Evolutionary conservation across 2,888 invertebrate species (phyloP), one percentile per base, ranked within the genome.

Genomic region (Amphipyra berbera): DNA sequence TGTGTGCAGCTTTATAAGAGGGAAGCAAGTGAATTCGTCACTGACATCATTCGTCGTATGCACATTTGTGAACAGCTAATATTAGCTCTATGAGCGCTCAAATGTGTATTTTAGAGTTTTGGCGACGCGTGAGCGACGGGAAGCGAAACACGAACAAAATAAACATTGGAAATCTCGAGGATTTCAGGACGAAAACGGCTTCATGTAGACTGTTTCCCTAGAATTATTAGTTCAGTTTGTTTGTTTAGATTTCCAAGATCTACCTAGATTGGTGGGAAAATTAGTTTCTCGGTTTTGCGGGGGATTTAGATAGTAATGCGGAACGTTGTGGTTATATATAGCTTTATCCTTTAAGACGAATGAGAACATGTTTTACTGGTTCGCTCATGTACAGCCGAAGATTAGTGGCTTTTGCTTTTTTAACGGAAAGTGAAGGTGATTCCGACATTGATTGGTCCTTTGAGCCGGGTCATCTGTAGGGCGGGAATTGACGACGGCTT

Each of bases 41-140:
- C 81, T 86, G 86, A 86, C 88, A 86, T 88, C 85, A 85, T 79
- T 78, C 75, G 67, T 56, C 79, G 77, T 74, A 76, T 85, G 84
- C 82, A 84, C 80, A 83, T 83, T 82, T 76, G 74, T 77, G 82
- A 75, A 72, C 71, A 71, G 82, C 87, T 87, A 89, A 86, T 87
- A 87, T 87, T 89, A 88, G 86, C 77, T 73, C 76, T 76, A 76
- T 61, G 65, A 69, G 72, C 74, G 66, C 72, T 77, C 72, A 81
- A 82, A 84, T 81, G 82, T 76, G 79, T 85, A 80, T 86, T 84
- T 83, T 77, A 81, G 82, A 76, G 81, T 84, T 85, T 85, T 82
- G 81, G 78, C 84, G 81, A 81, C 66, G 65, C 65, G 62, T 59
- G 68, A 61, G 41, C 56, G 69, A 71, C 75, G 68, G 69, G 69